Evolutionary conservation across 2,888 invertebrate genomes (phyloP).

Genomic region (Carabus problematicus): DNA sequence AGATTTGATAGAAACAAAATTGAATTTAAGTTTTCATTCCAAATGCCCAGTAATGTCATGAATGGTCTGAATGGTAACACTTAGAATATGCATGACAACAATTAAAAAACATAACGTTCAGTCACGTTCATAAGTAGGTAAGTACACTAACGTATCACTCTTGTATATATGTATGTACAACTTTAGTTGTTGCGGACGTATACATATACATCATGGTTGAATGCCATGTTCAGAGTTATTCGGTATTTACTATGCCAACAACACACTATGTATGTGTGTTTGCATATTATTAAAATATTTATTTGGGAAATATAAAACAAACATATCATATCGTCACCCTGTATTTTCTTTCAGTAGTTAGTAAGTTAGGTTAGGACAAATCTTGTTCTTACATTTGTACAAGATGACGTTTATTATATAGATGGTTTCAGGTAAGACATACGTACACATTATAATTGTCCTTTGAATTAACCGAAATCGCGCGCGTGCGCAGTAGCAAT

Average conservation of each 20-base stretch:
- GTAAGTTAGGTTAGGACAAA: conserved; percentile 26
- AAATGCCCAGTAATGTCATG: conserved; percentile 17
- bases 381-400: conserved; percentile 23
- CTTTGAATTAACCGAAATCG: conserved; percentile 5
- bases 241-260: no score
- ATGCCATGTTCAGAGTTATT: no score
- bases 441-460: not conserved
- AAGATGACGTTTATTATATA: conserved; percentile 31
- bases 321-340: conserved; percentile 33
- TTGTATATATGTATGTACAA: conserved; percentile 22
- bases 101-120: conserved; percentile 31
- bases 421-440: no score
- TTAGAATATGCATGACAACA: conserved; percentile 38
- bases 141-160: conserved; percentile 11
- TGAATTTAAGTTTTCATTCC: no score
- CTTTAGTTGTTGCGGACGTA: conserved; percentile 39
- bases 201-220: conserved; percentile 14
- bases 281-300: conserved; percentile 35
- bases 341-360: conserved; percentile 8
- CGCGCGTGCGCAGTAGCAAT: not conserved
- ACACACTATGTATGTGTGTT: conserved; percentile 4
- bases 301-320: conserved; percentile 36
- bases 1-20: no score
- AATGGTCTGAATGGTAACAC: conserved; percentile 21
- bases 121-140: conserved; percentile 39